Evolutionary conservation across 2,797 vertebrate species (phyloP).

Genomic region (Moxostoma hubbsi): DNA sequence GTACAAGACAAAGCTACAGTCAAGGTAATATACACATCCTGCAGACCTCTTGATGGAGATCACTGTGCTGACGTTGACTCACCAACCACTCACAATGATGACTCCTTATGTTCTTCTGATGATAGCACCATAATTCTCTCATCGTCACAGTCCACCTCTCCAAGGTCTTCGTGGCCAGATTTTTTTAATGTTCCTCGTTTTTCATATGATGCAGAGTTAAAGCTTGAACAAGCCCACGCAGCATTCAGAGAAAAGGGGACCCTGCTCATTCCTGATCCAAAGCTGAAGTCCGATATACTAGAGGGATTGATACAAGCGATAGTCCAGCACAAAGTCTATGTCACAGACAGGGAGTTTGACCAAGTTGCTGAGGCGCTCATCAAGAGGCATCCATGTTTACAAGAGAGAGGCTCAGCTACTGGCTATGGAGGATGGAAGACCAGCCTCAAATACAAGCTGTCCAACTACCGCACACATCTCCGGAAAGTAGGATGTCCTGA

Average conservation of each 20-base stretch:
- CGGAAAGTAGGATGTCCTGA: slow-evolving; percentile 54
- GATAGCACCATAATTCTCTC: slow-evolving; percentile 10
- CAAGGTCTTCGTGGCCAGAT: slow-evolving; percentile 49
- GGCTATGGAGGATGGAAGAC: slow-evolving; percentile 51
- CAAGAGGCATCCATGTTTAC: slow-evolving; percentile 50
- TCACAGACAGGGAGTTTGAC: slow-evolving; percentile 44
- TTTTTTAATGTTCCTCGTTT: slow-evolving; percentile 33
- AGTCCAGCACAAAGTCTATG: slow-evolving; percentile 51
- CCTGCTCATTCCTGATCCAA: slow-evolving; percentile 52
- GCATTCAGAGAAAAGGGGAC: slow-evolving; percentile 35
- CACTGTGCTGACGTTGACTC: too few relatives aligned
- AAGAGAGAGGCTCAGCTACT: slow-evolving; percentile 50
- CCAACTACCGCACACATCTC: slow-evolving; percentile 56
- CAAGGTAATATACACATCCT: not conserved
- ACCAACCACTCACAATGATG: not conserved
- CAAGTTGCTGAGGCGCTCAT: slow-evolving; percentile 50
- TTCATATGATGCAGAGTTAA: slow-evolving; percentile 47
- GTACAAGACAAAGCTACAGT: slow-evolving; percentile 1
- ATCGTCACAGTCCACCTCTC: slow-evolving; percentile 25
- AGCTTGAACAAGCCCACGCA: slow-evolving; percentile 32
- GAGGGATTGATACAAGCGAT: slow-evolving; percentile 48
- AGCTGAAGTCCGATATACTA: slow-evolving; percentile 47
- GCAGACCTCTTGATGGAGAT: not conserved
- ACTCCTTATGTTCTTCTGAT: not conserved
- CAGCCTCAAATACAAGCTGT: slow-evolving; percentile 57